phyloP scores from a whole-genome alignment of 2,888 invertebrate genomes.

The Chrysotoxum bicinctum region DNA sequence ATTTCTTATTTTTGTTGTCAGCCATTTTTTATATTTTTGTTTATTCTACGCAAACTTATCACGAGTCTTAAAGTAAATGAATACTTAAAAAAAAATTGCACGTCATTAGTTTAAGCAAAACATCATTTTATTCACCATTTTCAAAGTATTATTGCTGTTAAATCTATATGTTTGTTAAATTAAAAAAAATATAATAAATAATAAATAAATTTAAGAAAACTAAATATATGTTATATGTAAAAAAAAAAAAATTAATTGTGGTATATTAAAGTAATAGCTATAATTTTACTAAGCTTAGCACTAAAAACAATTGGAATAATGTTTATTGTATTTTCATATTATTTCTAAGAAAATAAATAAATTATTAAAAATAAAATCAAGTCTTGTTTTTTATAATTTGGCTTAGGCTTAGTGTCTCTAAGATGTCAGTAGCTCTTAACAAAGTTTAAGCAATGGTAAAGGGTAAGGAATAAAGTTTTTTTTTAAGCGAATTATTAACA shows the following conservation, averaged over 20 bases:
- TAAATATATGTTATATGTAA: background rate
- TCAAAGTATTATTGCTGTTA: constrained; percentile 28
- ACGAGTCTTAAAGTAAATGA: background rate
- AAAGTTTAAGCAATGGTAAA: too few species aligned
- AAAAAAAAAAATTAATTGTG: constrained; percentile 21
- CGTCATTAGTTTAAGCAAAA: constrained; percentile 4
- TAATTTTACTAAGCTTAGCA: constrained; percentile 27
- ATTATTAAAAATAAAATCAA: constrained; percentile 41
- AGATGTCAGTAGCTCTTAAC: too few species aligned
- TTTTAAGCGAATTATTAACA: too few species aligned
- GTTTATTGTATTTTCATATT: constrained; percentile 45
- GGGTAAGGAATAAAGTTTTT: too few species aligned
- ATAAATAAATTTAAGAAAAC: background rate
- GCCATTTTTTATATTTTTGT: constrained; percentile 67
- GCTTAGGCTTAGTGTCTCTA: too few species aligned
- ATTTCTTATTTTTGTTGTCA: constrained; percentile 42
- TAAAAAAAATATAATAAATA: background rate
- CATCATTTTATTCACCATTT: constrained; percentile 12
- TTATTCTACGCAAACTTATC: constrained; percentile 28
- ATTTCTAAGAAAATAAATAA: constrained; percentile 67
- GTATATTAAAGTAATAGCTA: constrained; percentile 11
- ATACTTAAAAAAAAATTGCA: constrained; percentile 6
- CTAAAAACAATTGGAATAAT: constrained; percentile 15
- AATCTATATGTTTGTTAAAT: constrained; percentile 1
- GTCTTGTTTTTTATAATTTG: background rate